A percentile compares a stretch with the other conserved stretches of the same genome.
Evolutionary conservation across 2,797 vertebrate species (phyloP).

Genomic region (Cottoperca gobio): DNA sequence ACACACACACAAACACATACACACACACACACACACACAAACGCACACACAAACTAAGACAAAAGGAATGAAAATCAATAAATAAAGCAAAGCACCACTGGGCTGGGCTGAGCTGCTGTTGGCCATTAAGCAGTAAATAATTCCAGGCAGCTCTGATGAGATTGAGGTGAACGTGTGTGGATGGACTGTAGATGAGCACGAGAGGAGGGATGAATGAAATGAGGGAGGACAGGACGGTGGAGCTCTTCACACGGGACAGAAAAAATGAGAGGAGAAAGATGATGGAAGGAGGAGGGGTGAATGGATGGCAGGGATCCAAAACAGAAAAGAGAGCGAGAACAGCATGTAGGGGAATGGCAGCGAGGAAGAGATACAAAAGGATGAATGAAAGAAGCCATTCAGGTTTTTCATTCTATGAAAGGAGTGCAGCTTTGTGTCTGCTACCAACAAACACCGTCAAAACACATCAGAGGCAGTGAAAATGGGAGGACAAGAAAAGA

Average conservation of each 20-base stretch:
- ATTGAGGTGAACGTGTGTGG: conserved; percentile 51
- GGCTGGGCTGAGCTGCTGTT: conserved; percentile 70
- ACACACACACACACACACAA: conserved; percentile 28
- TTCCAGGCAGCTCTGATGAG: conserved; percentile 69
- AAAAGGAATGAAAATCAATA: conserved; percentile 77
- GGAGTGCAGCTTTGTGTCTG: neutral
- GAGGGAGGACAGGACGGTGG: conserved; percentile 2
- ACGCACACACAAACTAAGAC: conserved; percentile 49
- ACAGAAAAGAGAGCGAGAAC: neutral
- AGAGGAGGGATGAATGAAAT: conserved; percentile 44
- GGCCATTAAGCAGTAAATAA: conserved; percentile 82
- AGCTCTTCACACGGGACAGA: conserved; percentile 12
- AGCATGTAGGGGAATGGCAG: conserved; percentile 1
- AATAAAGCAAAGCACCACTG: conserved; percentile 72
- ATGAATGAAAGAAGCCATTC: conserved; percentile 30
- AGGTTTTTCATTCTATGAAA: conserved; percentile 7
- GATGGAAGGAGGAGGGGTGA: conserved; percentile 15
- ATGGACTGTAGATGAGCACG: conserved; percentile 66
- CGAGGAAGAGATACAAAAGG: neutral
- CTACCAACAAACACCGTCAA: neutral
- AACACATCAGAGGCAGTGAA: conserved; percentile 28
- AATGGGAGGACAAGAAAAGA: conserved; percentile 29
- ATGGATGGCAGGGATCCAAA: conserved; percentile 17
- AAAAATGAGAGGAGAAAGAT: conserved; percentile 2
- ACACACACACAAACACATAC: conserved; percentile 14